A percentile compares a stretch with the other conserved stretches of the same genome.
These are phyloP conservation scores for Campylomormyrus numenius DNA, from an alignment of 2,113 vertebrate genomes.

Conservation along the genomic window DNA sequence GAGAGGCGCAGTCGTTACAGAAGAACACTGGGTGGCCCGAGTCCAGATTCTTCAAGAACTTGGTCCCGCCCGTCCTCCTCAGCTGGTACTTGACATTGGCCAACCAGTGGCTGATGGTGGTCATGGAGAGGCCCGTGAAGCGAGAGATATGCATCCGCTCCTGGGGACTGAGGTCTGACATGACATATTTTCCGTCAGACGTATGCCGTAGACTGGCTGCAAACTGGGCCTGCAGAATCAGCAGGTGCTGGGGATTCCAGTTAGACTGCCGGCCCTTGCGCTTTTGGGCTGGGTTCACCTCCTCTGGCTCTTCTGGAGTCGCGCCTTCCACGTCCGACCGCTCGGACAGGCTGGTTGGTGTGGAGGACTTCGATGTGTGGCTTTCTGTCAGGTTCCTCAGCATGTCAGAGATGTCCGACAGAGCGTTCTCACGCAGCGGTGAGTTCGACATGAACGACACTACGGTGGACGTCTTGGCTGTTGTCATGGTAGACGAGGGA, in stretches of 20 bases:
- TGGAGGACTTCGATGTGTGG: constrained; percentile 92
- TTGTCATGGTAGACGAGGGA: constrained; percentile 80
- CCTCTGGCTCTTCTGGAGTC: constrained; percentile 87
- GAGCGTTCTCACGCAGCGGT: constrained; percentile 92
- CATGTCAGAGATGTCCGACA: constrained; percentile 99
- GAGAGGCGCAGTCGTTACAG: constrained; percentile 96
- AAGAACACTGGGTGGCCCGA: constrained; percentile 98
- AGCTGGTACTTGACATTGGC: constrained; percentile 99
- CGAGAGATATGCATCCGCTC: constrained; percentile 98
- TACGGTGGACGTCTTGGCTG: constrained; percentile 90
- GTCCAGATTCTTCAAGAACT: constrained; percentile 99
- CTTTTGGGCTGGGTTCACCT: constrained; percentile 89
- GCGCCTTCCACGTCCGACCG: constrained; percentile 86
- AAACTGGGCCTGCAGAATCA: constrained; percentile 97
- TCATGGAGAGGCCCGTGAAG: constrained; percentile 97
- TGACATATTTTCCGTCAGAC: constrained; percentile 88
- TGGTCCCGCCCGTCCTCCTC: constrained; percentile 95
- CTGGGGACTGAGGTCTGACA: constrained; percentile 98
- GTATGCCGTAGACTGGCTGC: constrained; percentile 94
- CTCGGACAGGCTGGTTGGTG: constrained; percentile 91
- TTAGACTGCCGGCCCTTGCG: constrained; percentile 97
- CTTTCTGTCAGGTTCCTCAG: constrained; percentile 97
- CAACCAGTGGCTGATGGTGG: constrained; percentile 98
- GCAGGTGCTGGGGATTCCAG: constrained; percentile 98
- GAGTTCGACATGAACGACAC: constrained; percentile 94